Conservation (phyloP, 2,888 invertebrate species). For the Diloba caeruleocephala region DNA sequence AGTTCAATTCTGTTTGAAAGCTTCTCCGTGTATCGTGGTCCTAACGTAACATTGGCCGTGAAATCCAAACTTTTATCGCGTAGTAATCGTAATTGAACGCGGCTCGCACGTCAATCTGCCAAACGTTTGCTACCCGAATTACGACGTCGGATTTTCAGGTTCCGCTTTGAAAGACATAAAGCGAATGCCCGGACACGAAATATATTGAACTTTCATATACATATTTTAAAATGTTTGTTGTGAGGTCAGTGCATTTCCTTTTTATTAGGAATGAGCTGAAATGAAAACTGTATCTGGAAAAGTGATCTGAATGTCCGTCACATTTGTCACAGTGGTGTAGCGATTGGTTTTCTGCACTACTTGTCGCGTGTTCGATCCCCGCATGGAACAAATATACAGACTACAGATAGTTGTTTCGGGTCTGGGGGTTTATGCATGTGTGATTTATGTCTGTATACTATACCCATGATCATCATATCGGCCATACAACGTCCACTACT, state of each 20-base stretch:
- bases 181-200: conserved; percentile 29
- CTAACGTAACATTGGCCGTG: conserved; percentile 52
- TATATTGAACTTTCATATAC: conserved; percentile 13
- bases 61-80: conserved; percentile 42
- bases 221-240: conserved; percentile 18
- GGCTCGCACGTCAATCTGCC: conserved; percentile 29
- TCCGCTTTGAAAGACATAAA: conserved; percentile 20
- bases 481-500: too few relatives aligned
- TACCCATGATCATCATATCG: too few relatives aligned
- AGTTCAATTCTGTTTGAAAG: conserved; percentile 11
- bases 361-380: too few relatives aligned
- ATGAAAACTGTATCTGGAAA: too few relatives aligned
- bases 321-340: too few relatives aligned
- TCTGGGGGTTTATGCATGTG: too few relatives aligned
- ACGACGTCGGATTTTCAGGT: conserved; percentile 26
- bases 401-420: too few relatives aligned
- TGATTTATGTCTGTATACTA: too few relatives aligned
- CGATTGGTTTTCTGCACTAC: too few relatives aligned
- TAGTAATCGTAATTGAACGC: conserved; percentile 39
- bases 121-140: conserved; percentile 21
- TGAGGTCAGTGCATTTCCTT: background rate
- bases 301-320: too few relatives aligned
- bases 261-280: background rate
- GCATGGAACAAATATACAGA: too few relatives aligned
- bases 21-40: conserved; percentile 19